A percentile compares a stretch with the other conserved stretches of the same genome.
Conservation (phyloP, 2,888 invertebrate species). For the Tetrapedia diversipes region DNA sequence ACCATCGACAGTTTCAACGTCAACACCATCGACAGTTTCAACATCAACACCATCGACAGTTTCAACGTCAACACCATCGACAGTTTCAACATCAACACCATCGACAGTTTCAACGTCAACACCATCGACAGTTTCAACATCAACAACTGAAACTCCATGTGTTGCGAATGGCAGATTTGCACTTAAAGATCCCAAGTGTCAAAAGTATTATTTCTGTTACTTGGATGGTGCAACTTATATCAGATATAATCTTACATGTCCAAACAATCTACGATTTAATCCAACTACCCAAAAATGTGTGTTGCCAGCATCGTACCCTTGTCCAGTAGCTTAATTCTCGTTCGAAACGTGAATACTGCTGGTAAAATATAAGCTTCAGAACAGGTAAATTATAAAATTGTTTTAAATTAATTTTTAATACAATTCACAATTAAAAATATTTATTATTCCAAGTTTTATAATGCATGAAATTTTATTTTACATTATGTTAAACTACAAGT, state of each 20-base stretch:
- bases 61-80: neutral
- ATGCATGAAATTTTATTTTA: too few relatives aligned
- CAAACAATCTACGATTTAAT: conserved; percentile 35
- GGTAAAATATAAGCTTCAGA: neutral
- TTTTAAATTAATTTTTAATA: neutral
- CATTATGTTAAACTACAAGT: too few relatives aligned
- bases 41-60: neutral
- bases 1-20: neutral
- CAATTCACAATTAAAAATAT: neutral
- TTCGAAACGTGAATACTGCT: neutral
- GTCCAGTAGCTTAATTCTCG: neutral
- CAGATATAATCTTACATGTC: conserved; percentile 31
- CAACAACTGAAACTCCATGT: conserved; percentile 29
- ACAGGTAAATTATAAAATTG: neutral
- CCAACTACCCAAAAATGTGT: conserved; percentile 35
- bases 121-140: neutral
- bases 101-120: too few relatives aligned
- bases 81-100: neutral
- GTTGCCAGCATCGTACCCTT: conserved; percentile 17
- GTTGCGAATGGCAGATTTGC: conserved; percentile 45
- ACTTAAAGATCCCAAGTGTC: conserved; percentile 46
- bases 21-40: neutral
- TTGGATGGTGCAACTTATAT: neutral
- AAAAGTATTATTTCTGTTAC: conserved; percentile 58
- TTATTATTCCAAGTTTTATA: neutral